These are phyloP conservation scores for Heliangelus exortis DNA, from an alignment of 2,797 vertebrate genomes.

Conservation along the genomic window DNA sequence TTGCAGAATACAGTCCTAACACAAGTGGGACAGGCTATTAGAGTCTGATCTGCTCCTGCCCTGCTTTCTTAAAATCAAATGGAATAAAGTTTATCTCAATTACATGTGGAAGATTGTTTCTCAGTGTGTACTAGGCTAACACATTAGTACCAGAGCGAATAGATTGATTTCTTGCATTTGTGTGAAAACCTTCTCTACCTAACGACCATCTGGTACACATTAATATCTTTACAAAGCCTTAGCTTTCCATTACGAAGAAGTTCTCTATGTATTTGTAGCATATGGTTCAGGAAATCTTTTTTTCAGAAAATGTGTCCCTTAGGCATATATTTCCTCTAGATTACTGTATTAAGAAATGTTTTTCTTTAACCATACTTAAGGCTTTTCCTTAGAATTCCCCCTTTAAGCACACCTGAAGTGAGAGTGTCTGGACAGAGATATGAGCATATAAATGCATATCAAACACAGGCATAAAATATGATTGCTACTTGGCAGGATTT, in stretches of 20 bases:
- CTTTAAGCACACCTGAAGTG: constrained; percentile 68
- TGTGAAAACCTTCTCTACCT: constrained; percentile 65
- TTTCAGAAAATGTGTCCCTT: constrained; percentile 59
- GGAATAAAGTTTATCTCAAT: constrained; percentile 55
- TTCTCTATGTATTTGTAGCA: constrained; percentile 69
- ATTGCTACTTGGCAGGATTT: constrained; percentile 43
- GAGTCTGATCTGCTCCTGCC: neutral
- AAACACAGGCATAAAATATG: constrained; percentile 60
- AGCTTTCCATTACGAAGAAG: constrained; percentile 71
- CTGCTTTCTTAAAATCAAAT: constrained; percentile 2
- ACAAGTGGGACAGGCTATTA: neutral
- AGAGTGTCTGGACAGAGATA: constrained; percentile 35
- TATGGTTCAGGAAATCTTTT: constrained; percentile 67
- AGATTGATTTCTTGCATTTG: constrained; percentile 57
- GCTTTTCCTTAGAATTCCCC: constrained; percentile 69
- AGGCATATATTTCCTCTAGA: constrained; percentile 72
- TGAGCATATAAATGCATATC: constrained; percentile 43
- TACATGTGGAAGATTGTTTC: constrained; percentile 47
- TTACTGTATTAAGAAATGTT: constrained; percentile 74
- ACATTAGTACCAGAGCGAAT: constrained; percentile 39
- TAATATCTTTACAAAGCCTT: constrained; percentile 71
- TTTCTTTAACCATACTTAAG: constrained; percentile 59
- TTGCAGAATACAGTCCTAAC: neutral
- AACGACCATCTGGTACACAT: constrained; percentile 75
- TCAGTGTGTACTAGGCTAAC: constrained; percentile 44